Percentiles rank a stretch among this genome's conserved stretches.
phyloP scores from a whole-genome alignment of 30 jellyfish, hydroid and myxozoan species.

The Aurelia sp. region DNA sequence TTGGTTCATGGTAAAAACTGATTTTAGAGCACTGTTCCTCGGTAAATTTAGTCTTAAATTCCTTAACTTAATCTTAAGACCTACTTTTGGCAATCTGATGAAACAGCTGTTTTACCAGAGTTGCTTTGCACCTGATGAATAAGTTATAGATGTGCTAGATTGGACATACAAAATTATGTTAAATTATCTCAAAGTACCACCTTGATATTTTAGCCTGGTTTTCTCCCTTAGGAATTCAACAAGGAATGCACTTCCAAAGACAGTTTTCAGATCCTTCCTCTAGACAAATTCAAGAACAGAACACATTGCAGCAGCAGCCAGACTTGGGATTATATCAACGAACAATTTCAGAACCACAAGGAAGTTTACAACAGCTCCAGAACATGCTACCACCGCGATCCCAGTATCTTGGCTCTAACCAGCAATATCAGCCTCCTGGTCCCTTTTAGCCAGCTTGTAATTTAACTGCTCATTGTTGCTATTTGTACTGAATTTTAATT shows the following conservation, averaged over 20 bases:
- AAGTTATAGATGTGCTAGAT: background rate
- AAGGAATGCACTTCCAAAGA: constrained; percentile 45
- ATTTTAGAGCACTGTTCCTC: too few relatives aligned
- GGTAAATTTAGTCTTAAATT: too few relatives aligned
- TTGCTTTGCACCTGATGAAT: too few relatives aligned
- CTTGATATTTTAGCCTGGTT: background rate
- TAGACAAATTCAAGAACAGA: constrained; percentile 40
- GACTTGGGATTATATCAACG: constrained; percentile 65
- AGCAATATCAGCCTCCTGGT: constrained; percentile 65
- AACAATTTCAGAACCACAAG: constrained; percentile 72
- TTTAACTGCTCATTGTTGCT: too few relatives aligned
- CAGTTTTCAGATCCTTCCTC: constrained; percentile 67
- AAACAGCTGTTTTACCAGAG: too few relatives aligned
- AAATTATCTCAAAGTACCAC: background rate
- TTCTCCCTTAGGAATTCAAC: constrained; percentile 34
- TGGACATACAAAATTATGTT: background rate
- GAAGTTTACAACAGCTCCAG: constrained; percentile 70
- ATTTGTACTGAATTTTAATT: too few relatives aligned
- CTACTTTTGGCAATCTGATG: too few relatives aligned
- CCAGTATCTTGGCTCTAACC: constrained; percentile 38
- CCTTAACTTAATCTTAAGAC: too few relatives aligned
- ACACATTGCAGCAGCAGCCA: constrained; percentile 53
- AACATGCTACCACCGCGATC: constrained; percentile 72
- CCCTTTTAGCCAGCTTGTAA: constrained; percentile 14
- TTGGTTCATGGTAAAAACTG: too few relatives aligned